Conservation (phyloP, 2,888 invertebrate species). For the Megamerina dolium region DNA sequence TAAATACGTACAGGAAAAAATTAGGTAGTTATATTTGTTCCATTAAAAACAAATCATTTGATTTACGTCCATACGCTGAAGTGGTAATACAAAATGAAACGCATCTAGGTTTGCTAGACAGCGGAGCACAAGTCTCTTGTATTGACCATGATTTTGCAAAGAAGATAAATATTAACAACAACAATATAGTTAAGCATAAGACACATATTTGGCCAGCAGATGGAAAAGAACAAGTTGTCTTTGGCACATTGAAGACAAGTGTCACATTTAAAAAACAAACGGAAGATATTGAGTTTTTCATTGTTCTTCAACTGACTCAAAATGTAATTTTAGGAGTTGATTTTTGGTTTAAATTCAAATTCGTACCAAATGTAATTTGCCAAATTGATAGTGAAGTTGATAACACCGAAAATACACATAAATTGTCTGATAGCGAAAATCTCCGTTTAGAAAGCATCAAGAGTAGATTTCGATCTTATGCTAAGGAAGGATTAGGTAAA, state of each 20-base stretch:
- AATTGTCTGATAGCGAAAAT: background rate
- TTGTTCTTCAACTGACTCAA: constrained; percentile 6
- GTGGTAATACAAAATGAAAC: too few species aligned
- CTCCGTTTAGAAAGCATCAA: too few species aligned
- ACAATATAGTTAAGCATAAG: background rate
- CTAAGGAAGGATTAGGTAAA: too few species aligned
- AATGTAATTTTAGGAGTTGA: constrained; percentile 7
- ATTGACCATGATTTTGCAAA: constrained; percentile 5
- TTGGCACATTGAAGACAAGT: constrained; percentile 1
- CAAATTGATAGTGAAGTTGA: constrained; percentile 1
- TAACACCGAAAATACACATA: background rate
- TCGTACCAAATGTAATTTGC: constrained; percentile 1
- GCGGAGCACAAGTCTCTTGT: constrained; percentile 9
- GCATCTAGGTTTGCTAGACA: constrained; percentile 7
- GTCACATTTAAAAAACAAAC: constrained; percentile 1
- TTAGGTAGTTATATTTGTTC: background rate
- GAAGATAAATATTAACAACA: background rate
- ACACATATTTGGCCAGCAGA: constrained; percentile 6
- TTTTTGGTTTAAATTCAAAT: constrained; percentile 7
- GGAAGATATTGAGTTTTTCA: constrained; percentile 3
- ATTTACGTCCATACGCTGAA: too few species aligned
- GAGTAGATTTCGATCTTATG: too few species aligned
- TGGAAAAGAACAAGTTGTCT: constrained; percentile 9
- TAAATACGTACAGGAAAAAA: background rate
- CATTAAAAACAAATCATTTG: constrained; percentile 1